phyloP scores from a whole-genome alignment of 2,797 vertebrate species.

The Chiloscyllium punctatum region DNA sequence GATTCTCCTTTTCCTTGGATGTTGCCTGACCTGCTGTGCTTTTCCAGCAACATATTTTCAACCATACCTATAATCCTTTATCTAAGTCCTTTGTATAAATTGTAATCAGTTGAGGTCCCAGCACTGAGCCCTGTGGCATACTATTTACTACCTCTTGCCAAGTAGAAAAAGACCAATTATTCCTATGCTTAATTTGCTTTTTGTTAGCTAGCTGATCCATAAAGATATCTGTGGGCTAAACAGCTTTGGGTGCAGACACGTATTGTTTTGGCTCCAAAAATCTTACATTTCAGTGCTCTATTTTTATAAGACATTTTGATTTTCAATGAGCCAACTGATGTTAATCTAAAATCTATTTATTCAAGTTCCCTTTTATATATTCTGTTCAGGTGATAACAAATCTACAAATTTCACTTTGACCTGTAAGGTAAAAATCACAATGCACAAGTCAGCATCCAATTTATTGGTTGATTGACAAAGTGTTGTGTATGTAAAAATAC shows the following conservation, averaged over 20 bases:
- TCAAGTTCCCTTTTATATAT: constrained; percentile 16
- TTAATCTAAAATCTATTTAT: constrained; percentile 17
- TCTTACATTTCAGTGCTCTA: background rate
- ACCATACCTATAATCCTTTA: too few species aligned
- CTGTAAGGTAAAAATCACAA: background rate
- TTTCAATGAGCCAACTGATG: background rate
- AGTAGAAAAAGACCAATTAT: too few species aligned
- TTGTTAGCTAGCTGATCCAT: too few species aligned
- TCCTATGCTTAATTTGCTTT: too few species aligned
- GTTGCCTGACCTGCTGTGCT: too few species aligned
- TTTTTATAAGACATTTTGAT: background rate
- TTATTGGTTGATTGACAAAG: constrained; percentile 27
- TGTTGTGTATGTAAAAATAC: constrained; percentile 26
- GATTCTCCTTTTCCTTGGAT: too few species aligned
- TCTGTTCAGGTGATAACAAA: background rate
- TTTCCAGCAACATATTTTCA: too few species aligned
- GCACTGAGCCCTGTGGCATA: too few species aligned
- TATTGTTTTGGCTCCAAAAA: background rate
- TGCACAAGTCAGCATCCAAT: constrained; percentile 19
- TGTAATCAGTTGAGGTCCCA: too few species aligned
- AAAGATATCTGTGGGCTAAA: background rate
- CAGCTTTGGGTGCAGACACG: background rate
- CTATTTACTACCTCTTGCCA: too few species aligned
- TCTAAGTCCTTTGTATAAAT: too few species aligned
- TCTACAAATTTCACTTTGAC: background rate